Base-by-base conservation (phyloP, 1,140 invertebrate genomes). In the Leptinotarsa texana region DNA sequence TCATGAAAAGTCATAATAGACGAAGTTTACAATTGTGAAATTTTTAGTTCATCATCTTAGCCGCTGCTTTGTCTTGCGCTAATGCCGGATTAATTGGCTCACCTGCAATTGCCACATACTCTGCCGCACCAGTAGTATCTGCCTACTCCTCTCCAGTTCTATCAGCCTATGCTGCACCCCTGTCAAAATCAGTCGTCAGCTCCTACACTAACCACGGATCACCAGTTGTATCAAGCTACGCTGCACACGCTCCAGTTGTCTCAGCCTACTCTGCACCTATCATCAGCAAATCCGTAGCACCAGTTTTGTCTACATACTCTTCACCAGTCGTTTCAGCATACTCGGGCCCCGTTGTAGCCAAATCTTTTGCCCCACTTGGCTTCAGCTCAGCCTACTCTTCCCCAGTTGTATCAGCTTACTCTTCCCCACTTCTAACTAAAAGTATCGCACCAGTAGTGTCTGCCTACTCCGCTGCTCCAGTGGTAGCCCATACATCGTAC, bases 121-220 rank as follows among this genome's bases (percentile, higher is more conserved):
- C 90, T 81, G 88, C 87, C 8, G 89, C 86, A 17, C 83, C 87
- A 57, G 33, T 67, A 72, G 74, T 78, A 11, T 70, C 72, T 13
- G 13, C 70, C 21, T 80, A 80, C 18, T 74, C 79, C 49, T 75
- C 51, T 57, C 51, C 76, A 74, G 48, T 73, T 18, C 57, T 78
- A 18, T 18, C 73, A 68, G 17, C 47, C 15, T 74, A 74, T 63
- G 22, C 74, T 27, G 74, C 74, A 15, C 74, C 57, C 33, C 13
- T 68, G 4, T 68, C 66, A 24, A 68, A 42, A 68, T 33, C 27
- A 11, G 11, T 15, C 4, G 22, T 22, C 22, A 66, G 63, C 18
- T 4, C 63, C 11, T 68, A 68, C n/a, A 68, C 66, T 33, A 68
- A 6, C 13, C 66, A 68, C 18, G 66, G 22, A n/a, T 65, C 63